Evolutionary conservation across 2,113 vertebrate genomes (phyloP), one percentile per base, ranked within the genome.

Genomic region (Cyanoderma ruficeps): DNA sequence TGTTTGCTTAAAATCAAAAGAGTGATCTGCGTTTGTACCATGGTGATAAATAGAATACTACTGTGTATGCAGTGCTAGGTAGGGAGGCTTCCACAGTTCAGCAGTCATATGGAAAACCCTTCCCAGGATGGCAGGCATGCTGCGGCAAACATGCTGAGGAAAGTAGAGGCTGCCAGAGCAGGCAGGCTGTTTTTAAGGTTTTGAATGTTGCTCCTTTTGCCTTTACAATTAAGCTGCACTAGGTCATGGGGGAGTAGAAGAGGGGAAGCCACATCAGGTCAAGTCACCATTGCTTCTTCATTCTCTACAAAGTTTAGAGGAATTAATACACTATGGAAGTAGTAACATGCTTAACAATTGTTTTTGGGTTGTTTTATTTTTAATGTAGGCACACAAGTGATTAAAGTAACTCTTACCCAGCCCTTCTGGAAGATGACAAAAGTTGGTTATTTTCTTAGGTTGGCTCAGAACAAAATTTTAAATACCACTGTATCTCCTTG

Each of bases 1-100:
- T 64, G 30, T 68, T 84, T 60, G n/a, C 39, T 87, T 71, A 19
- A 41, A 92, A 56, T 31, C 35, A 25, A 24, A 65, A 44, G 33
- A 49, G 20, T 14, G 24, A 15, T 67, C 39, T 78, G 61, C 37
- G 13, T 56, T 46, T 75, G 28, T 35, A 56, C 20, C 15, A 5
- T 47, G 60, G 28, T 47, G 42, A 71, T 41, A 65, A 90, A 25
- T 7, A 16, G 52, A 68, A 72, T 1, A 1, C 13, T 39, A 1
- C 15, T 13, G 0, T 16, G 9, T 49, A 35, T 1, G 1, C 3
- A 0, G 35, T 55, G 15, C 12, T 67, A 2, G 30, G 15, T 6
- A 7, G 35, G 42, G 77, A 49, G 56, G 42, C 42, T 79, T 63
- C 42, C 64, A 25, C 41, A 13, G 31, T 16, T 12, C 31, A 52